Evolutionary conservation across 1,140 invertebrate species (phyloP).

Genomic region (Palaemon carinicauda): DNA sequence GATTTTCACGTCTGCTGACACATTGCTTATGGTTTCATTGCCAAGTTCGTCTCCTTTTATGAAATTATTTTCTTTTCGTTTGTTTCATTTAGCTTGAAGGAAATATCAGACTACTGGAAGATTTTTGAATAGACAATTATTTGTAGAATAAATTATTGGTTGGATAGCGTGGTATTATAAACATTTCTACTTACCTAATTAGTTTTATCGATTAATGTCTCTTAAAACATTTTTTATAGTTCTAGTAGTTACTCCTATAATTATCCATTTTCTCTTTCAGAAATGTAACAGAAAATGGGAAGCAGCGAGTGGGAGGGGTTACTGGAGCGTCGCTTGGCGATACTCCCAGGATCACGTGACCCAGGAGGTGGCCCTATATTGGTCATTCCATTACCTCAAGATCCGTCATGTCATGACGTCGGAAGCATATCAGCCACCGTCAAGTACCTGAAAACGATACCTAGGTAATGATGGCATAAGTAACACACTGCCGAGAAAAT

Average conservation of each 20-base stretch:
- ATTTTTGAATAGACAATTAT: too few species aligned
- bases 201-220: too few species aligned
- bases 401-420: slow-evolving; percentile 49
- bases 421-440: slow-evolving; percentile 59
- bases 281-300: slow-evolving; percentile 60
- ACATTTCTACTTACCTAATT: too few species aligned
- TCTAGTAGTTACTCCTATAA: background rate
- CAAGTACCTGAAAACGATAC: slow-evolving; percentile 60
- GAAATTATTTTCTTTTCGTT: background rate
- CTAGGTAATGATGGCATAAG: slow-evolving; percentile 41
- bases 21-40: too few species aligned
- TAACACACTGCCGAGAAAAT: background rate
- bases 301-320: slow-evolving; percentile 66
- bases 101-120: too few species aligned
- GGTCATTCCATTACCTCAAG: slow-evolving; percentile 71
- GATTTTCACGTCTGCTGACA: too few species aligned
- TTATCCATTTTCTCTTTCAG: slow-evolving; percentile 18
- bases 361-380: slow-evolving; percentile 72
- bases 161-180: too few species aligned
- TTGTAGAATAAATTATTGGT: too few species aligned
- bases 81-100: background rate
- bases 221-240: too few species aligned
- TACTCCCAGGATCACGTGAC: slow-evolving; percentile 73
- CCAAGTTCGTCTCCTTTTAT: background rate
- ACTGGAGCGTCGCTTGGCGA: slow-evolving; percentile 65